These are phyloP conservation scores for Druceiella hillmani DNA, from an alignment of 2,888 invertebrate genomes.

Conservation along the genomic window DNA sequence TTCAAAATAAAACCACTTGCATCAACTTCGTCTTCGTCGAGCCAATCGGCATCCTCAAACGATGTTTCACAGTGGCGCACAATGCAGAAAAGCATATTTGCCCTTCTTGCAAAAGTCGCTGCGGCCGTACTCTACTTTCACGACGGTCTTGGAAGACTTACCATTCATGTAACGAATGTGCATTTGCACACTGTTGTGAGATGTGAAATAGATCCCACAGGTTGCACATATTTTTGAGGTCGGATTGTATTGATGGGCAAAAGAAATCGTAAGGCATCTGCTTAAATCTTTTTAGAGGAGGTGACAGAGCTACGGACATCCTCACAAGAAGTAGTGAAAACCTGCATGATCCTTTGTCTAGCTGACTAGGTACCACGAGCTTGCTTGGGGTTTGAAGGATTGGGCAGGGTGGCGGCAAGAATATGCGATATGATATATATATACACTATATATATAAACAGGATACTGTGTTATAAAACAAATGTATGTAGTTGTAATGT, in stretches of 20 bases:
- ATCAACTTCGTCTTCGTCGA: slow-evolving; percentile 19
- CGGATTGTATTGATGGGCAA: slow-evolving; percentile 20
- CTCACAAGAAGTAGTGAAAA: slow-evolving; percentile 22
- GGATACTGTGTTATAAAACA: no score
- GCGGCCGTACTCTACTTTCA: slow-evolving; percentile 18
- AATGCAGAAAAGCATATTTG: slow-evolving; percentile 11
- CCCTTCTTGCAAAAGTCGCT: slow-evolving; percentile 4
- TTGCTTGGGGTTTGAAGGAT: no score
- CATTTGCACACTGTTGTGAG: slow-evolving; percentile 9
- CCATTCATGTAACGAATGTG: slow-evolving; percentile 19
- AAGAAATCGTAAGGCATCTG: slow-evolving; percentile 19
- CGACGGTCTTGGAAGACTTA: slow-evolving; percentile 19
- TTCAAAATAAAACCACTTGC: slow-evolving; percentile 17
- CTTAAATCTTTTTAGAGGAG: slow-evolving; percentile 23
- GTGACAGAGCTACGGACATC: slow-evolving; percentile 18
- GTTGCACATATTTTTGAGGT: slow-evolving; percentile 21
- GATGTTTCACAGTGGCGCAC: no score
- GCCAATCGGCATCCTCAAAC: slow-evolving; percentile 20
- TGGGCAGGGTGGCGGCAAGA: no score
- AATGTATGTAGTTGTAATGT: no score
- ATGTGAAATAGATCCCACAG: no score
- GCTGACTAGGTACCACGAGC: no score
- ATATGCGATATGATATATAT: no score
- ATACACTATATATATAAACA: no score
- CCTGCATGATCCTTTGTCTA: slow-evolving; percentile 21